Evolutionary conservation across 2,113 vertebrate genomes (phyloP), one percentile per base, ranked within the genome.

Genomic region (Protobothrops flavoviridis): DNA sequence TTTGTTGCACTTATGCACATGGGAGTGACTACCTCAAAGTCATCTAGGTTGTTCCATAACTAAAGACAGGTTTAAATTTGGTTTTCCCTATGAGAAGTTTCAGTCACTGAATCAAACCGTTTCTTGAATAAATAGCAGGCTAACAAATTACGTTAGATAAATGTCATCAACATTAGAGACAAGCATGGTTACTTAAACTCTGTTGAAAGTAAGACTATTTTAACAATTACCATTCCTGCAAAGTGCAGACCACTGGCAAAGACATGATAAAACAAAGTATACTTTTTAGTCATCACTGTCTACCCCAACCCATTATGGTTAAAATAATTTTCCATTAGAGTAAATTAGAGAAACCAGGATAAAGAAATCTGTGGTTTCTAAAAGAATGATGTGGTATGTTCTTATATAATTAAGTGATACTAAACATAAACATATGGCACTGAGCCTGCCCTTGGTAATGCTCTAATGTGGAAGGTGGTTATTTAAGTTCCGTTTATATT

Each of bases 241-340:
- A 52, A 93, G 91, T 52, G 3, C 5, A 0, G 0, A 0, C 12
- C 43, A 89, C 39, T 69, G 17, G 45, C 59, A 90, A 55, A 95
- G 93, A 53, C 0, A 4, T 95, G 94, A 94, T 89, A 48, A 39
- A 61, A 50, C 91, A 94, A 94, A 93, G 94, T 5, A 11, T 29
- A 87, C 87, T 11, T 93, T 92, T 93, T 89, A 85, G 93, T 39
- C 93, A 94, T 90, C 64, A 93, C 89, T 91, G 23, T 90, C 94
- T 24, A 43, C 93, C 92, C 96, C 52, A 81, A 9, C 33, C 33
- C 69, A 39, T 93, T 91, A 96, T 88, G 94, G 93, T 93, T 91
- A 92, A 86, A 96, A 94, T 96, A 95, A 93, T 96, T 97, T 96
- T 95, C 95, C 95, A 92, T 94, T 92, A 92, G 92, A 85, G 24